phyloP scores from a whole-genome alignment of 2,797 vertebrate genomes.

The Tokudaia tokunoshimensis region DNA sequence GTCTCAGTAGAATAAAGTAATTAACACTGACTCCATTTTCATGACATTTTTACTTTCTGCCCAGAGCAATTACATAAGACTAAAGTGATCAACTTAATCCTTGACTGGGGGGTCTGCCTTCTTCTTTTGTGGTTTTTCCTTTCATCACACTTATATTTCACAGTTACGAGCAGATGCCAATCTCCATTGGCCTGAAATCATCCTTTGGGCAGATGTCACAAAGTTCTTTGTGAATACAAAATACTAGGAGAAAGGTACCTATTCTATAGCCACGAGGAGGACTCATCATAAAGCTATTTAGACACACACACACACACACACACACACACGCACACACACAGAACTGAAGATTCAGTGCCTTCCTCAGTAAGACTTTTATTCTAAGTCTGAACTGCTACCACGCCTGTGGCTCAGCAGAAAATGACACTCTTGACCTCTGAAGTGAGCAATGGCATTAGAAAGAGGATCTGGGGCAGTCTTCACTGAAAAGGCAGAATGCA shows the following conservation, averaged over 20 bases:
- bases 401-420: neutral
- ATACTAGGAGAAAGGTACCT: neutral
- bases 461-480: neutral
- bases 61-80: constrained; percentile 13
- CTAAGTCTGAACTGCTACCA: neutral
- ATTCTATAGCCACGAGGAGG: neutral
- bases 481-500: constrained; percentile 19
- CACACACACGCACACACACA: too few species aligned
- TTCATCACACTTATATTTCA: constrained; percentile 33
- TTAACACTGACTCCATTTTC: constrained; percentile 75
- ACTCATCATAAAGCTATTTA: neutral
- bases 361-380: constrained; percentile 21
- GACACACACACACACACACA: neutral
- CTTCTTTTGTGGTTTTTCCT: constrained; percentile 46
- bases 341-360: neutral
- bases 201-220: constrained; percentile 29
- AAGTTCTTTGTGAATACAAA: constrained; percentile 62
- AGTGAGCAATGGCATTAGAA: constrained; percentile 22
- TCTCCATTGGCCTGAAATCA: constrained; percentile 23
- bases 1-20: constrained; percentile 79
- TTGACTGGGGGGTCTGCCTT: neutral
- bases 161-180: constrained; percentile 41
- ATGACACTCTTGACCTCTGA: neutral
- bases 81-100: constrained; percentile 65
- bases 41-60: constrained; percentile 70